Evolutionary conservation across 1,140 invertebrate genomes (phyloP), one percentile per base, ranked within the genome.

Genomic region (Monomorium pharaonis): DNA sequence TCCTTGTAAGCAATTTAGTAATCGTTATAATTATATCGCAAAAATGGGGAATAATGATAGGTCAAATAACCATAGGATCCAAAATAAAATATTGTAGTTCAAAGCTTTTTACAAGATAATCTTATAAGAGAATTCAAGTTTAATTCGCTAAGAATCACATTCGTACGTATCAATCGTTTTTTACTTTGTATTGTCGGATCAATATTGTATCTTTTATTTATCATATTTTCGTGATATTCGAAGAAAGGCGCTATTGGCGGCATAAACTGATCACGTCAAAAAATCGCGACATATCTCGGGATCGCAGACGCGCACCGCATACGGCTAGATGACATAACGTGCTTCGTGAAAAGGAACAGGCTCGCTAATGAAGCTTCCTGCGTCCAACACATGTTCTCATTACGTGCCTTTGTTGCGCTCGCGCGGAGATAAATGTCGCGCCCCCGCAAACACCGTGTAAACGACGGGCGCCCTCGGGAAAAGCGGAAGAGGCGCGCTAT

Each of bases 331-430:
- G 51, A 70, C 62, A 86, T 72, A 86, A 87, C 84, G 49, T 74
- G 78, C 33, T 21, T 3, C 70, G 78, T 70, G 78, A 80, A 86
- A 84, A 84, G 75, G 87, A 91, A 89, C 91, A 89, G 88, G 80
- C 86, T 91, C 80, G 87, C 88, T 92, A 92, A 93, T 89, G 90
- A 91, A 91, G 90, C 89, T 85, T 89, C 88, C 88, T 86, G 69
- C 83, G 76, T 92, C 86, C 85, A 86, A 91, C 91, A 93, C 93
- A 94, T 94, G 94, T 92, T 93, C 92, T 94, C 93, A 91, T 94
- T 95, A 94, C 92, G 91, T 85, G 89, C 92, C 90, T 94, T 95
- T 95, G 94, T 95, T 94, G 91, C 92, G 84, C 87, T 65, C 74
- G 70, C 62, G 60, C 21, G 56, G 70, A 77, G 88, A 89, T 90